phyloP scores from a whole-genome alignment of 2,797 vertebrate genomes.

The Darevskia mixta region DNA sequence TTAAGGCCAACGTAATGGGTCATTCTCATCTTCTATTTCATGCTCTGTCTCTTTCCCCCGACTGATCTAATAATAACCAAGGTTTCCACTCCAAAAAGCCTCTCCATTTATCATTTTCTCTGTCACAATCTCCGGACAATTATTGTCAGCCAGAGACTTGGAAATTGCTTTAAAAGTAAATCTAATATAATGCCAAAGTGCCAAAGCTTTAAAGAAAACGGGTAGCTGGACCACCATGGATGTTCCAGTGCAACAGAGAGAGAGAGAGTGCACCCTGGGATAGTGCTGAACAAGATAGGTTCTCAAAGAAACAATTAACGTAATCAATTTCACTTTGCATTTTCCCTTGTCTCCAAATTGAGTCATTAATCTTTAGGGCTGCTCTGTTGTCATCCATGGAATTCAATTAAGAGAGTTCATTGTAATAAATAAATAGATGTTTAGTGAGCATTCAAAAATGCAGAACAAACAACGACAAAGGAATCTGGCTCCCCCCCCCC shows the following conservation, averaged over 20 bases:
- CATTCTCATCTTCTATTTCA: constrained; percentile 48
- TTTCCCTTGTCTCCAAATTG: constrained; percentile 74
- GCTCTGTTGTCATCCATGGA: constrained; percentile 67
- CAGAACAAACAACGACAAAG: constrained; percentile 34
- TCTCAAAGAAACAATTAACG: constrained; percentile 59
- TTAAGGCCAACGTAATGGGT: constrained; percentile 40
- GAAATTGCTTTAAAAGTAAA: constrained; percentile 64
- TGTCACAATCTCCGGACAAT: constrained; percentile 60
- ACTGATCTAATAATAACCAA: constrained; percentile 68
- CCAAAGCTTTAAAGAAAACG: constrained; percentile 19
- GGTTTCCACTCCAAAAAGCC: constrained; percentile 66
- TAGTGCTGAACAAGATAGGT: constrained; percentile 34
- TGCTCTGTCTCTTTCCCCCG: constrained; percentile 56
- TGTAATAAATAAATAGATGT: constrained; percentile 57
- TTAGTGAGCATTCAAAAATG: constrained; percentile 27
- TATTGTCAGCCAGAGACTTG: constrained; percentile 61
- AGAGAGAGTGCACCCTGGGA: background rate
- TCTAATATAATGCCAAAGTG: constrained; percentile 50
- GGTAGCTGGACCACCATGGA: background rate
- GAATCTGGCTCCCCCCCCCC: background rate
- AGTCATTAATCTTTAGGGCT: constrained; percentile 74
- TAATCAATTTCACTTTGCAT: constrained; percentile 68
- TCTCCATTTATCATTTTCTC: constrained; percentile 65
- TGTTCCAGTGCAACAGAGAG: background rate
- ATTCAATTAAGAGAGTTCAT: constrained; percentile 60